A percentile compares a stretch with the other conserved stretches of the same genome.
phyloP scores from a whole-genome alignment of 2,888 invertebrate genomes.

The Neuroscelio doddi region DNA sequence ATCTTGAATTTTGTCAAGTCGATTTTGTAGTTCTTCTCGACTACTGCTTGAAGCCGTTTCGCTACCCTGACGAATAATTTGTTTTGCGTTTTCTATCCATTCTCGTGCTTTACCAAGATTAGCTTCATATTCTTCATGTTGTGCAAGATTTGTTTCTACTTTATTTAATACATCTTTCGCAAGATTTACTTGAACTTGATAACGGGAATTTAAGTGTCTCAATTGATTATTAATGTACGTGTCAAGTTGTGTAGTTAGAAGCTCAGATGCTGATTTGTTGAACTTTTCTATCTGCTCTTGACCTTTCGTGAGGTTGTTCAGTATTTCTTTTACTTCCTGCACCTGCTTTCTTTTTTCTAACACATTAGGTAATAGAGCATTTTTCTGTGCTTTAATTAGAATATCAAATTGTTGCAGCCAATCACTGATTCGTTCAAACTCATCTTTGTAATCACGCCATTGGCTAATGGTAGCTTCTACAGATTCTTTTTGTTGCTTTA shows the following conservation, averaged over 20 bases:
- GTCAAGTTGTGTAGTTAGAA: slow-evolving; percentile 88
- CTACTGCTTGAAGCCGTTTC: slow-evolving; percentile 85
- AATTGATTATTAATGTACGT: slow-evolving; percentile 91
- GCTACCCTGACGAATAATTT: slow-evolving; percentile 85
- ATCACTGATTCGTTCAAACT: slow-evolving; percentile 91
- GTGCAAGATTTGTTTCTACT: slow-evolving; percentile 89
- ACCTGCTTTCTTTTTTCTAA: slow-evolving; percentile 91
- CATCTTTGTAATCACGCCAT: slow-evolving; percentile 94
- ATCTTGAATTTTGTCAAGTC: slow-evolving; percentile 86
- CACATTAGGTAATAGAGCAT: slow-evolving; percentile 84
- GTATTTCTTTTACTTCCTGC: slow-evolving; percentile 83
- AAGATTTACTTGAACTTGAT: slow-evolving; percentile 90
- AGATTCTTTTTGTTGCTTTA: slow-evolving; percentile 88
- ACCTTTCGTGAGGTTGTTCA: slow-evolving; percentile 83
- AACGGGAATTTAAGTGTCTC: slow-evolving; percentile 88
- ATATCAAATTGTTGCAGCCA: slow-evolving; percentile 95
- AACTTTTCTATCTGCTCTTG: slow-evolving; percentile 88
- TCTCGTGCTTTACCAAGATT: slow-evolving; percentile 84
- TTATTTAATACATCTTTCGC: slow-evolving; percentile 93
- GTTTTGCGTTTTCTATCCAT: slow-evolving; percentile 92
- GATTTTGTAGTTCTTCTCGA: slow-evolving; percentile 86
- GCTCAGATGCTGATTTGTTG: slow-evolving; percentile 83
- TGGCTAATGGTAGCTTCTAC: slow-evolving; percentile 86
- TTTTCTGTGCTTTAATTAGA: slow-evolving; percentile 91
- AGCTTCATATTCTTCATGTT: slow-evolving; percentile 86